Conservation (phyloP, 2,113 vertebrate genomes). For the Saguinus imperator region DNA sequence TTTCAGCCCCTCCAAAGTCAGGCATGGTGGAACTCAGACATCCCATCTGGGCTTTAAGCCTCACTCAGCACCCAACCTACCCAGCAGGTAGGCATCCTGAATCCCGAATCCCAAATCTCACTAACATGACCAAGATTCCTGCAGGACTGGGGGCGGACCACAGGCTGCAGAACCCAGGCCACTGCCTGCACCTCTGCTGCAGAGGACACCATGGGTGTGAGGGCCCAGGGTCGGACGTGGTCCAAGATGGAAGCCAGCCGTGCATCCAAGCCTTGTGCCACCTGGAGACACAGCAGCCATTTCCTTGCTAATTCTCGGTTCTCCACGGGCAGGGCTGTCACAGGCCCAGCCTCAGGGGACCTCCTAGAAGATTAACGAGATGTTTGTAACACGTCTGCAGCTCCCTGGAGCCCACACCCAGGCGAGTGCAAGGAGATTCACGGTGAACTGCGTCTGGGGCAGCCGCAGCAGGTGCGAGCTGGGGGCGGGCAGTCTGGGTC, state of each 20-base stretch:
- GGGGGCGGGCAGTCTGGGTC: neutral
- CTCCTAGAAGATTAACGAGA: neutral
- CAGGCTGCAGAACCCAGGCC: neutral
- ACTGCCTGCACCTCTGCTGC: neutral
- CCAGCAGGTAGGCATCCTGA: fast-evolving
- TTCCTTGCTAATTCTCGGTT: neutral
- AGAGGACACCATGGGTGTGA: fast-evolving
- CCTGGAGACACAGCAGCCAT: neutral
- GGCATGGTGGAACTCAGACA: fast-evolving
- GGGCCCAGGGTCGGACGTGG: neutral
- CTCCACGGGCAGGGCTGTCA: neutral
- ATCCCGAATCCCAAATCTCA: no score
- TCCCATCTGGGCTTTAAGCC: no score
- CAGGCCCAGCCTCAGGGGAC: neutral
- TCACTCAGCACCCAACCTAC: no score
- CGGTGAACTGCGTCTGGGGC: fast-evolving
- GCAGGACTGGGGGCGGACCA: neutral
- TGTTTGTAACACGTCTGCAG: neutral
- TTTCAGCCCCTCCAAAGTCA: neutral
- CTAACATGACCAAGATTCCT: fast-evolving
- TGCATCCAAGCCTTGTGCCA: fast-evolving
- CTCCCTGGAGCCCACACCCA: neutral
- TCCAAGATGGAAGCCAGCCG: fast-evolving
- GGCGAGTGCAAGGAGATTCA: fast-evolving
- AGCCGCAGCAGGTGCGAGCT: neutral